A percentile compares a stretch with the other conserved stretches of the same genome.
These are phyloP conservation scores for Lepidurus arcticus DNA, from an alignment of 1,140 invertebrate genomes.

Conservation along the genomic window DNA sequence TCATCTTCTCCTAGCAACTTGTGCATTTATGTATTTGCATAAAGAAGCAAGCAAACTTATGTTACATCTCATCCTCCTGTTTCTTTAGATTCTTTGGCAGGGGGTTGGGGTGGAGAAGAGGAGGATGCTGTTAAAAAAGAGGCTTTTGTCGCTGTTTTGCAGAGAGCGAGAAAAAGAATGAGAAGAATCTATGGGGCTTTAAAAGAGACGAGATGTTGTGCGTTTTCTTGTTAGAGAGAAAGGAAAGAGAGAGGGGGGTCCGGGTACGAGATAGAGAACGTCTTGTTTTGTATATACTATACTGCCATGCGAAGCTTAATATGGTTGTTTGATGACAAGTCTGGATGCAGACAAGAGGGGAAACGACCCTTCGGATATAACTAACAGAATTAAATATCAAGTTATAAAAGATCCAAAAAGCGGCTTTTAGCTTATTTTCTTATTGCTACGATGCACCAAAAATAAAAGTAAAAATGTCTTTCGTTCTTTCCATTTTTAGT, in stretches of 20 bases:
- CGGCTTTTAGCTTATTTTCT: neutral
- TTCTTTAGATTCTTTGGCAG: neutral
- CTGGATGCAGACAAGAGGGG: neutral
- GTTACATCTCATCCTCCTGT: too few relatives aligned
- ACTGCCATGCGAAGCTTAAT: slow-evolving; percentile 5
- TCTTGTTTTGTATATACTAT: slow-evolving; percentile 20
- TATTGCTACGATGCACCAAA: too few relatives aligned
- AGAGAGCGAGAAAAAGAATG: neutral
- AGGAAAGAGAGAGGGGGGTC: neutral
- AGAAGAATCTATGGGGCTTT: neutral
- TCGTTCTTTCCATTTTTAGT: too few relatives aligned
- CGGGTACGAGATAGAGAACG: neutral
- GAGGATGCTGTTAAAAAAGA: neutral
- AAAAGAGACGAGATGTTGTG: neutral
- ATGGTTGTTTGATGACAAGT: slow-evolving; percentile 18
- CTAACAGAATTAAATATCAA: neutral
- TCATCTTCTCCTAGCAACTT: too few relatives aligned
- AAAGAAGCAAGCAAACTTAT: too few relatives aligned
- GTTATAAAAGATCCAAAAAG: neutral
- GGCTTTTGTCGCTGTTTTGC: neutral
- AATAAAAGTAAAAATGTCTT: too few relatives aligned
- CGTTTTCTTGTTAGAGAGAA: neutral
- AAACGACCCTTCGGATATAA: neutral
- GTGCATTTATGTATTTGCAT: too few relatives aligned
- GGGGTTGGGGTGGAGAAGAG: neutral